These are phyloP conservation scores for Gymnodraco acuticeps DNA, from an alignment of 2,797 vertebrate genomes.

Conservation along the genomic window DNA sequence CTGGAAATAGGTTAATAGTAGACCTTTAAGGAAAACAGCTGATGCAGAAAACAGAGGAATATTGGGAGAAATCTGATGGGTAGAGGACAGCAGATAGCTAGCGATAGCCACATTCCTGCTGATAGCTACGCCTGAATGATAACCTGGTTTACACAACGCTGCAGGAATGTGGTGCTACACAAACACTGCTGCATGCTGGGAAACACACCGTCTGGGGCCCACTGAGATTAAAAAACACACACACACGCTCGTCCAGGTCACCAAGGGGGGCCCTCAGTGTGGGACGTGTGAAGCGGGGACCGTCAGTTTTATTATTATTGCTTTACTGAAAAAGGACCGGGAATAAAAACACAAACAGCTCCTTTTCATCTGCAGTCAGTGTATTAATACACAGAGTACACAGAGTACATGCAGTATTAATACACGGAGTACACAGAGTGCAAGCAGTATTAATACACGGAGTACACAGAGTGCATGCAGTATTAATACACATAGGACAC, in stretches of 20 bases:
- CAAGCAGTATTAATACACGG: no score
- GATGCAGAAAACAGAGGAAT: no score
- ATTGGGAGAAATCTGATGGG: background rate
- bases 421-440: no score
- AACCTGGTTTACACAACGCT: slow-evolving; percentile 73
- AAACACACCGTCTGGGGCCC: slow-evolving; percentile 63
- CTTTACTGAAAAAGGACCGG: background rate
- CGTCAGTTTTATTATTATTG: background rate
- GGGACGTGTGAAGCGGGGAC: slow-evolving; percentile 20
- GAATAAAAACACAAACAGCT: background rate
- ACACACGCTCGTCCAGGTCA: slow-evolving; percentile 2
- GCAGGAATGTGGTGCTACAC: slow-evolving; percentile 73
- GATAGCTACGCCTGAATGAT: slow-evolving; percentile 72
- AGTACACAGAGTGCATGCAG: no score
- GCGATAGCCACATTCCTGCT: slow-evolving; percentile 65
- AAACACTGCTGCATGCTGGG: slow-evolving; percentile 71
- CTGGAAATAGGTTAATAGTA: no score
- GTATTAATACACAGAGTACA: no score
- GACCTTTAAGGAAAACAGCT: no score
- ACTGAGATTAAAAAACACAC: slow-evolving; percentile 30
- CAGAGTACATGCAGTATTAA: no score
- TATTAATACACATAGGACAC: no score
- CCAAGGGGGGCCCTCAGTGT: slow-evolving; percentile 32
- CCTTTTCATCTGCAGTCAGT: no score
- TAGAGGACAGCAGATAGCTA: slow-evolving; percentile 44